Base-by-base conservation (phyloP, 2,797 vertebrate genomes). In the Mallotus villosus region DNA sequence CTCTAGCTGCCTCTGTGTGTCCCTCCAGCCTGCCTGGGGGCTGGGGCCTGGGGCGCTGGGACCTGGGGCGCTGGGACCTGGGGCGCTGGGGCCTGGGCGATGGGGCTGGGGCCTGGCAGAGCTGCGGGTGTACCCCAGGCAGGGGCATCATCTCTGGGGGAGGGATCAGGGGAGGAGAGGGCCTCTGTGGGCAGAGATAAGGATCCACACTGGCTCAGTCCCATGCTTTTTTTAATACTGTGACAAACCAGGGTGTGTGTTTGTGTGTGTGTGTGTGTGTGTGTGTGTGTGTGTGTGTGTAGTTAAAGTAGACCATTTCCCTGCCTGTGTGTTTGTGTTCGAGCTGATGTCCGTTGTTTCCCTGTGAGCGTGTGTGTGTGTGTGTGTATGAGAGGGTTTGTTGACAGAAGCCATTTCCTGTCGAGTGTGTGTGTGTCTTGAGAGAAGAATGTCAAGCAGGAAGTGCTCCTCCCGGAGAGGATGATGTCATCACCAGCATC, bases 371-470 rank as follows among this genome's bases (percentile, higher is more conserved):
- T 57, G 49, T n/a, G 49, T 34, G 34, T n/a, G 49, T 34, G 34
- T 19, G 73, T 24, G 29, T 70, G 62, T 51, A 63, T 62, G 59
- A 22, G 29, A 32, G 12, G 67, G 57, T 85, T 84, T 86, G 88
- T 89, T 90, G 89, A 91, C 87, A 88, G 86, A 87, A 81, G 86
- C 90, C 84, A 86, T 91, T 92, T 92, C 90, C 90, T 91, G 87
- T 72, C 24, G 68, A 86, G 85, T 87, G 89, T 84, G 85, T 89
- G 82, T 86, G 82, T 82, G 81, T 88, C 82, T 91, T 90, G 88
- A 91, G 86, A 87, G 88, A 92, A 91, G 91, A 92, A 91, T 91
- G 90, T 91, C 88, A 72, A 84, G 80, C 87, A 91, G 92, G 91
- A 91, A 93, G 89, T 89, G 85, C 89, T 92, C 91, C 90, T 93